Percentiles rank a stretch among this genome's conserved stretches.
phyloP scores from a whole-genome alignment of 2,113 vertebrate genomes.

The Tursiops truncatus region DNA sequence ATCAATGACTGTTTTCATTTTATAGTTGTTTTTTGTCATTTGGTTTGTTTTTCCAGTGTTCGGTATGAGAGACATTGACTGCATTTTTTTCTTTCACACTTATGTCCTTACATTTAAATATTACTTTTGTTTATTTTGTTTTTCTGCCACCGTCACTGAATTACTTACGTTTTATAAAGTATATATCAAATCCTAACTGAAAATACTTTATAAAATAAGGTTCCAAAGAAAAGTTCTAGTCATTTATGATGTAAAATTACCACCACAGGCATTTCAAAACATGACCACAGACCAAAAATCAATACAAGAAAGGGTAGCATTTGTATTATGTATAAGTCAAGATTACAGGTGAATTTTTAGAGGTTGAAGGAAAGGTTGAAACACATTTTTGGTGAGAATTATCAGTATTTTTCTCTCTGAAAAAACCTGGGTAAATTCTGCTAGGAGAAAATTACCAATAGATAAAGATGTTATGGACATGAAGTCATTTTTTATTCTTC shows the following conservation, averaged over 20 bases:
- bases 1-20: neutral
- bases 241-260: neutral
- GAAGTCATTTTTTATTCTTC: slow-evolving; percentile 1
- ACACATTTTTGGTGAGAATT: neutral
- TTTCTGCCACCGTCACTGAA: neutral
- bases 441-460: neutral
- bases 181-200: neutral
- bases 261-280: neutral
- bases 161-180: neutral
- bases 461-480: neutral
- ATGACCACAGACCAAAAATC: neutral
- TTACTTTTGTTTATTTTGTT: neutral
- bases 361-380: neutral
- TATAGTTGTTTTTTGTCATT: neutral
- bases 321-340: neutral
- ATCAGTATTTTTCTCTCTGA: neutral
- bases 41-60: neutral
- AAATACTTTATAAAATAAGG: neutral
- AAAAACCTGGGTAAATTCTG: neutral
- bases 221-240: neutral
- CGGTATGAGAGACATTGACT: neutral
- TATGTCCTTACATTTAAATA: neutral
- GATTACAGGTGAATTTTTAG: neutral
- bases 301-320: neutral
- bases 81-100: neutral